Base-by-base conservation (phyloP, 2,888 invertebrate species). In the Linnaemya vulpina region DNA sequence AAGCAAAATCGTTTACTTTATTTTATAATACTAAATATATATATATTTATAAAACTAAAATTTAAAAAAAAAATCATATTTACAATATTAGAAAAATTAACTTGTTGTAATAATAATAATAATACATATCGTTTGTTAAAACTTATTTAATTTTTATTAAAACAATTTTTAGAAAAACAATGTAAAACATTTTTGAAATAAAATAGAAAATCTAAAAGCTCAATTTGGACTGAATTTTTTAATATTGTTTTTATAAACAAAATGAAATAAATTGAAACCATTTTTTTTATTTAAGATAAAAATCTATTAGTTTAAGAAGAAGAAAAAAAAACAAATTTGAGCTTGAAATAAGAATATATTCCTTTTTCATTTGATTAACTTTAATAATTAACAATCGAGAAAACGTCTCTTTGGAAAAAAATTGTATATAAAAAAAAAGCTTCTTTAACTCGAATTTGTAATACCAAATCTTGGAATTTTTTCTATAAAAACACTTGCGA, bases 211-310 rank as follows among this genome's bases (percentile, higher is more conserved):
- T 20, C n/a, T 75, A 88, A 89, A 89, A 90, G 90, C 90, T 91
- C 90, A 90, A 91, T 90, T 89, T 90, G 89, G 91, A 90, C 90
- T 90, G 90, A 90, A 89, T 89, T 83, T 78, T 63, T 88, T 79
- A 71, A 75, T 30, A 3, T 38, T 79, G 89, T 90, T 51, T 76
- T 90, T 89, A 88, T 67, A 88, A 87, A 88, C 83, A 87, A 88
- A 74, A 83, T 62, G 20, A 20, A 2, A n/a, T n/a, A 51, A 51
- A 65, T 65, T 30, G 20, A 43, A 20, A 65, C 30, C 15, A 51
- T 51, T 20, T 38, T 30, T 30, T 71, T 82, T 83, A 71, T 85
- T 85, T 85, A 74, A 85, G 62, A 78, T 35, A 74, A 73, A 68
- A 62, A 46, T 38, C 22, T 30, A n/a, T 25, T 35, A 62, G 17